Evolutionary conservation across 2,113 vertebrate genomes (phyloP).

Genomic region (Epinephelus moara): DNA sequence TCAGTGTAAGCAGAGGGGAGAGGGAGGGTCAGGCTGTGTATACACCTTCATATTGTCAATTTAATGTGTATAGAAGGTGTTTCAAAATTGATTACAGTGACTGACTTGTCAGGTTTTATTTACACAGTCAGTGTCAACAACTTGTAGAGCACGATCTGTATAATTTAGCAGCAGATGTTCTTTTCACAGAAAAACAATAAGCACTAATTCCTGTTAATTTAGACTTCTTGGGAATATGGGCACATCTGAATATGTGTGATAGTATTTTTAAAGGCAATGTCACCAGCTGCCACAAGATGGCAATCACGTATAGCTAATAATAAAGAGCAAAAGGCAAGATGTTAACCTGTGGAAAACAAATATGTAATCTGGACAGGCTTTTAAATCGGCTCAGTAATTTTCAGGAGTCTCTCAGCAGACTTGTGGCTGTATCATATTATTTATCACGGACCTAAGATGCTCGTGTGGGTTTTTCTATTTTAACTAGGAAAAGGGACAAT

Average conservation of each 20-base stretch:
- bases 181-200: background rate
- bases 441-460: background rate
- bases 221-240: background rate
- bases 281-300: constrained; percentile 48
- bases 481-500: background rate
- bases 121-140: background rate
- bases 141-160: background rate
- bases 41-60: background rate
- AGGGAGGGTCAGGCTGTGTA: background rate
- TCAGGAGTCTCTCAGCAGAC: background rate
- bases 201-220: background rate
- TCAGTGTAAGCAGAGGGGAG: background rate
- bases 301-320: constrained; percentile 37
- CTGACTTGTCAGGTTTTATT: background rate
- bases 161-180: background rate
- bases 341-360: background rate
- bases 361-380: background rate
- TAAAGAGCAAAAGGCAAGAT: rapidly evolving
- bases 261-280: background rate
- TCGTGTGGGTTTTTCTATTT: background rate
- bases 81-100: background rate
- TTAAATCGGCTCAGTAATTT: constrained; percentile 5
- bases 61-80: background rate
- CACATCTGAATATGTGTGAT: background rate
- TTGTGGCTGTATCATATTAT: background rate